phyloP scores from a whole-genome alignment of 2,797 vertebrate species.

The Malurus leucopterus region DNA sequence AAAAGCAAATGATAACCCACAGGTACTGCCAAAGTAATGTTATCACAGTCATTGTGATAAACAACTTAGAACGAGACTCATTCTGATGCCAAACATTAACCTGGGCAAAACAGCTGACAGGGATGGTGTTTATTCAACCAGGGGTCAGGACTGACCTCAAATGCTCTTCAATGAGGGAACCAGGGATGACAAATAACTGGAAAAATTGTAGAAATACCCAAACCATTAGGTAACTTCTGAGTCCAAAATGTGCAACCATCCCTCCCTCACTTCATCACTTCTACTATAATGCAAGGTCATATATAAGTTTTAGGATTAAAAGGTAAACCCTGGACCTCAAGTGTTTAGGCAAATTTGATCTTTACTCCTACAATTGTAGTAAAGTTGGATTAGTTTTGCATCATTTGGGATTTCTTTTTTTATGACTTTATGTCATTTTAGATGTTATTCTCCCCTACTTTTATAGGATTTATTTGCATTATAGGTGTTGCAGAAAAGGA shows the following conservation, averaged over 20 bases:
- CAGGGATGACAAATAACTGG: not conserved
- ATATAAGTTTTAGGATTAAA: not conserved
- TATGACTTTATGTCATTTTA: not conserved
- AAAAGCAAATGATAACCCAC: not conserved
- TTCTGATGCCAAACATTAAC: constrained; percentile 32
- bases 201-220: not conserved
- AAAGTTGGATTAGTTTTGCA: not conserved
- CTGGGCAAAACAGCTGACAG: not conserved
- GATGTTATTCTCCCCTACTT: not conserved
- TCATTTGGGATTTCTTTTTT: not conserved
- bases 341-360: not conserved
- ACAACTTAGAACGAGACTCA: not conserved
- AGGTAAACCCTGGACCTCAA: not conserved
- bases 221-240: not conserved
- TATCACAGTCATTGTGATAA: not conserved
- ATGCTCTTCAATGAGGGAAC: not conserved
- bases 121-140: not conserved
- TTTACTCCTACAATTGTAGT: not conserved
- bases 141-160: not conserved
- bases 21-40: not conserved
- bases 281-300: not conserved
- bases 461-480: not conserved
- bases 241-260: not conserved
- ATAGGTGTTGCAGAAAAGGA: not conserved
- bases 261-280: not conserved